These are phyloP conservation scores for Meteorus cinctellus DNA, from an alignment of 2,888 invertebrate genomes.

Conservation along the genomic window DNA sequence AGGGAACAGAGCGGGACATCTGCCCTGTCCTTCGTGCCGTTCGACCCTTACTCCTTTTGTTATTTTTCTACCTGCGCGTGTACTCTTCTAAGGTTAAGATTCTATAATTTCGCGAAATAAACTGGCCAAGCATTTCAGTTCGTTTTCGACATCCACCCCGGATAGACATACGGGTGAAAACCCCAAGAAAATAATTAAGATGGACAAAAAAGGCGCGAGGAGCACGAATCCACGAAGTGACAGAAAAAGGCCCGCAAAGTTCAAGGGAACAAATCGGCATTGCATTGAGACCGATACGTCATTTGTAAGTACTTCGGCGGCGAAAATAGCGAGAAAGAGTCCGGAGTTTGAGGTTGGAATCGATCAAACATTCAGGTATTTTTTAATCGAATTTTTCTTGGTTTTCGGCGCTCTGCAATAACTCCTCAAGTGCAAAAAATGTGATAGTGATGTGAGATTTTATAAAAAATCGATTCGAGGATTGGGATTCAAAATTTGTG, in stretches of 20 bases:
- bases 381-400: slow-evolving; percentile 37
- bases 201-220: slow-evolving; percentile 12
- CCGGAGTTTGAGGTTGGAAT: slow-evolving; percentile 37
- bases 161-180: too few relatives aligned
- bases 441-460: slow-evolving; percentile 51
- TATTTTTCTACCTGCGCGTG: too few relatives aligned
- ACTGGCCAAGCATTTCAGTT: too few relatives aligned
- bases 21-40: neutral
- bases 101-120: too few relatives aligned
- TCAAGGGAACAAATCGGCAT: slow-evolving; percentile 36
- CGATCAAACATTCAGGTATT: slow-evolving; percentile 40
- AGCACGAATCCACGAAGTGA: neutral
- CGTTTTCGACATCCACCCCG: too few relatives aligned
- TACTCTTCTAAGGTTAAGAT: too few relatives aligned
- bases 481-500: slow-evolving; percentile 53
- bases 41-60: neutral
- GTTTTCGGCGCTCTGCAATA: slow-evolving; percentile 48
- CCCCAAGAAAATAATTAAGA: neutral
- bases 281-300: slow-evolving; percentile 39
- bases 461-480: slow-evolving; percentile 49
- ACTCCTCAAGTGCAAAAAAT: slow-evolving; percentile 47
- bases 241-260: neutral
- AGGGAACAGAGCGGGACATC: neutral
- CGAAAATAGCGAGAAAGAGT: slow-evolving; percentile 38
- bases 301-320: slow-evolving; percentile 43